Base-by-base conservation (phyloP, 2,888 invertebrate species). In the Drosophila borborema region DNA sequence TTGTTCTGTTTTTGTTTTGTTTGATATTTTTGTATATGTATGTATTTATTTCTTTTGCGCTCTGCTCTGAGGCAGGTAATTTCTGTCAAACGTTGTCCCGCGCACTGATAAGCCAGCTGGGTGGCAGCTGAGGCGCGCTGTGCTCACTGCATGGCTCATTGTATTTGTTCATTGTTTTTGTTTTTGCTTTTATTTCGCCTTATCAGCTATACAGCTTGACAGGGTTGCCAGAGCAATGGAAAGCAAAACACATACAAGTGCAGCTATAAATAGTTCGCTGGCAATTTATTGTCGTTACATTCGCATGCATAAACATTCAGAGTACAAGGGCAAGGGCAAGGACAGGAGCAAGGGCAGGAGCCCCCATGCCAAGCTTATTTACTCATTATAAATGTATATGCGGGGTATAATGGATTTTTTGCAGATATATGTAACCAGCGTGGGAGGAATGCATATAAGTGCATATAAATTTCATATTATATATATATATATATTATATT, bases 141-240 rank as follows among this genome's bases (percentile, higher is more conserved):
- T 56, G 68, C 34, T 18, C 58, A 73, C 63, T 77, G 78, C 58
- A 58, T 55, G 64, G 28, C 49, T 63, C 60, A 66, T 38, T 70
- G 55, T 48, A 72, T 18, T 59, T 45, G 34, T 51, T 58, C 28
- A 28, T 38, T 70, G 55, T 45, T 77, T 18, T 59, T 45, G 34
- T 51, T 58, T n/a, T 51, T 31, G 34, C 54, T 38, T 48, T 8
- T 46, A 49, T 49, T 10, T 61, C 55, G 77, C 60, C 80, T 82
- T 82, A 82, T 82, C 89, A 67, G 73, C 8, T 16, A 18, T 10
- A 18, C 36, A 23, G 53, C 54, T 16, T 56, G 64, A 14, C 49
- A 88, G 82, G 61, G 82, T 82, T 82, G 82, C 56, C 82, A 64
- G 62, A 46, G 70, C 34, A 10, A n/a, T 16, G 2, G 4, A n/a